These are phyloP conservation scores for Drosophila takahashii DNA, from an alignment of 1,140 invertebrate species.

Conservation along the genomic window DNA sequence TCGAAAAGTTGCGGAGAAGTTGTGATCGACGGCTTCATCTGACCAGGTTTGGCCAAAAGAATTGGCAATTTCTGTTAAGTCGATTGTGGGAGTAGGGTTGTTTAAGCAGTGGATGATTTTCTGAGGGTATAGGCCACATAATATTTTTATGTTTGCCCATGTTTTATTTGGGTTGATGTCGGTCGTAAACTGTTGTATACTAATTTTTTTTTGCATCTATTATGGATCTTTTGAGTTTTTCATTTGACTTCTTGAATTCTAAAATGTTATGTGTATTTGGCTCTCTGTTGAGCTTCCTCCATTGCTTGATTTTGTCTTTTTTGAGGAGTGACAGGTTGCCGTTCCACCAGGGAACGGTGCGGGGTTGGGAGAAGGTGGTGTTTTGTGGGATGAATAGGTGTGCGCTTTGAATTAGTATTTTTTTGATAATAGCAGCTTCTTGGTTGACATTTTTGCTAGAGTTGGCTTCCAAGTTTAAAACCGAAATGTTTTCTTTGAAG, in stretches of 20 bases:
- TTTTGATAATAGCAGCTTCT: neutral
- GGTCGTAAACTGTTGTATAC: neutral
- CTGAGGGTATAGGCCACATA: neutral
- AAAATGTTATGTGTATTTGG: neutral
- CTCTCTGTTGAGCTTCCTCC: neutral
- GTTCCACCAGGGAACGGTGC: too few species aligned
- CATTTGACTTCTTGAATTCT: neutral
- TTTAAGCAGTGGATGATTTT: too few species aligned
- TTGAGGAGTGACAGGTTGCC: too few species aligned
- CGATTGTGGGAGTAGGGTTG: too few species aligned
- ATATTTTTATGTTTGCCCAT: neutral
- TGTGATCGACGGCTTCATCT: neutral
- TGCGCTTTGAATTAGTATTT: neutral
- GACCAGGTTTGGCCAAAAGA: too few species aligned
- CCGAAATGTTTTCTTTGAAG: neutral
- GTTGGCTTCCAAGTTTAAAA: neutral
- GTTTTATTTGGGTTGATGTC: neutral
- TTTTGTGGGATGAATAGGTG: neutral
- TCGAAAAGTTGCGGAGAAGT: neutral
- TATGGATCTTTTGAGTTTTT: neutral
- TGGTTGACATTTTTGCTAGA: neutral
- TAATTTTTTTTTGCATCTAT: neutral
- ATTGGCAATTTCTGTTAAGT: neutral
- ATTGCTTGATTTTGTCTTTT: too few species aligned
- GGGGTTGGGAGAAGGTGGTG: too few species aligned